Conservation (phyloP, 1,140 invertebrate species). For the Euura lappo region DNA sequence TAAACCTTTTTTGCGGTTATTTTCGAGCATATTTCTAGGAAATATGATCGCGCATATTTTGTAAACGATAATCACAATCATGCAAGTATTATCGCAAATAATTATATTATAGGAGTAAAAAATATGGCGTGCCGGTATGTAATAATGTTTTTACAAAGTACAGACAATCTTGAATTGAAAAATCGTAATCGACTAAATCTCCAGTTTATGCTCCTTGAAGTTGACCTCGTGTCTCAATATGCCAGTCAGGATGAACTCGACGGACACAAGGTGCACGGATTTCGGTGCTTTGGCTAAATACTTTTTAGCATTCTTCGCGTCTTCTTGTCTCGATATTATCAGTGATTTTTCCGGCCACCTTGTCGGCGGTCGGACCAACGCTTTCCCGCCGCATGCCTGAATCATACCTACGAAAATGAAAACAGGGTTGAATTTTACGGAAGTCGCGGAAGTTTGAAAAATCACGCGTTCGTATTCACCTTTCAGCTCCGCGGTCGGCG, state of each 20-base stretch:
- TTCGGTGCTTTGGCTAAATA: constrained; percentile 46
- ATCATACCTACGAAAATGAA: constrained; percentile 53
- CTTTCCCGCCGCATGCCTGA: constrained; percentile 48
- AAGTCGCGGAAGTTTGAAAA: constrained; percentile 3
- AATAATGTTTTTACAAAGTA: too few species aligned
- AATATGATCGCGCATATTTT: too few species aligned
- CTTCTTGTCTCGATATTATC: constrained; percentile 50
- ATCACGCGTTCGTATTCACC: constrained; percentile 37
- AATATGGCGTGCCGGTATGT: too few species aligned
- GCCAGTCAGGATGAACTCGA: constrained; percentile 58
- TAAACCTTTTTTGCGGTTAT: too few species aligned
- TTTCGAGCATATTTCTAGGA: too few species aligned
- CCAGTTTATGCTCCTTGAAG: constrained; percentile 31
- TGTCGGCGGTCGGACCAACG: constrained; percentile 39
- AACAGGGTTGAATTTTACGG: neutral
- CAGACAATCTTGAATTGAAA: too few species aligned
- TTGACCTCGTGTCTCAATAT: constrained; percentile 57
- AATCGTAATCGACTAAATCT: neutral
- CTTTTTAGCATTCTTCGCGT: constrained; percentile 46
- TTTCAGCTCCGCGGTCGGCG: constrained; percentile 58
- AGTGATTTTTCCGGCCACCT: constrained; percentile 49
- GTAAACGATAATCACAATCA: too few species aligned
- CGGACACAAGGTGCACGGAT: constrained; percentile 47
- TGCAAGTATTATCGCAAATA: too few species aligned
- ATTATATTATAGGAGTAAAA: too few species aligned